Percentiles rank a stretch among this genome's conserved stretches.
Conservation (phyloP, 2,113 vertebrate species). For the Rhinolophus ferrumequinum region DNA sequence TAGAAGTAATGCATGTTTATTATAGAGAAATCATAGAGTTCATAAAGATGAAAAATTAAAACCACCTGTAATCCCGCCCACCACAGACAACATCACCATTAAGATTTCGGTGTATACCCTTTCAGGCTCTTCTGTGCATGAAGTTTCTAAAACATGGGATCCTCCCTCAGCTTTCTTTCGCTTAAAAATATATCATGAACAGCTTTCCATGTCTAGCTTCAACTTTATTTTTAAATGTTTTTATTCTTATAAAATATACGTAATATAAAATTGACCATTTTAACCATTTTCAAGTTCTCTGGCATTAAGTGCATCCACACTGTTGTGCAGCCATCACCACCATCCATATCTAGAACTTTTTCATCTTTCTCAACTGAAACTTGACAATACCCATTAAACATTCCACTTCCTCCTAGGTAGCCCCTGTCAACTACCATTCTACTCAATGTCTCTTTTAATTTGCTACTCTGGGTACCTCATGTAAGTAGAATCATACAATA, state of each 20-base stretch:
- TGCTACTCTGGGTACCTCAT: background rate
- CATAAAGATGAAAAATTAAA: conserved; percentile 2
- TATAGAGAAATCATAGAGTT: conserved; percentile 8
- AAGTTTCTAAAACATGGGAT: conserved; percentile 39
- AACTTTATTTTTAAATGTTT: background rate
- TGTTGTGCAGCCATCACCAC: background rate
- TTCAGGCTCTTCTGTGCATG: background rate
- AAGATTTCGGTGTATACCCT: background rate
- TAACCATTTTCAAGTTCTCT: conserved; percentile 23
- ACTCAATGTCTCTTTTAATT: background rate
- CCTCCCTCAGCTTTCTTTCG: background rate
- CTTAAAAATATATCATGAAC: background rate
- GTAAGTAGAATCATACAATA: background rate
- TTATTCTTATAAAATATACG: conserved; percentile 1
- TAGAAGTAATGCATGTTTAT: background rate
- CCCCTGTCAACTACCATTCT: background rate
- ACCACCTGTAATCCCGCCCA: background rate
- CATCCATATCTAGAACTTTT: background rate
- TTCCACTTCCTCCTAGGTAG: background rate
- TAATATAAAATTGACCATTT: background rate
- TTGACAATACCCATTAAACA: background rate
- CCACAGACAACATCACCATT: background rate
- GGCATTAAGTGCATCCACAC: background rate
- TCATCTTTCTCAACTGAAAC: background rate
- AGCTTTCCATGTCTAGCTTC: background rate